These are phyloP conservation scores for Gryllus longicercus DNA, from an alignment of 2,888 invertebrate genomes.

Conservation along the genomic window DNA sequence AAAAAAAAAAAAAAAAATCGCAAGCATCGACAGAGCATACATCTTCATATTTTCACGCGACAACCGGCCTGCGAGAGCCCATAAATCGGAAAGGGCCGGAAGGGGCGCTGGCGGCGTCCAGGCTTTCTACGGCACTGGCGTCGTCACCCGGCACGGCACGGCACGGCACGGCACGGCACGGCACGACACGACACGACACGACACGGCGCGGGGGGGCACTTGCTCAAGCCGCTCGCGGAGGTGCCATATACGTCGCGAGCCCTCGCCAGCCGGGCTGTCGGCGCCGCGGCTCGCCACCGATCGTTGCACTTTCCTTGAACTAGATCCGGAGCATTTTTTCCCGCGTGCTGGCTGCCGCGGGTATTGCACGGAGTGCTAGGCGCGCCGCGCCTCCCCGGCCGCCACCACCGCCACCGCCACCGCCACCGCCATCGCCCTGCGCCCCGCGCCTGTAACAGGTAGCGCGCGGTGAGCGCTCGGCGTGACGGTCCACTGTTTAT, in stretches of 20 bases:
- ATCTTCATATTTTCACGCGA: no score
- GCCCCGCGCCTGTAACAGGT: neutral
- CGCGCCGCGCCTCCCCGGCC: neutral
- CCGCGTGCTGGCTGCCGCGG: neutral
- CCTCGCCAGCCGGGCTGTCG: neutral
- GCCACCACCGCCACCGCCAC: neutral
- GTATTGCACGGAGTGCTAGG: neutral
- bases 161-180: no score
- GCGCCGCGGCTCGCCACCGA: neutral
- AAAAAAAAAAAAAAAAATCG: no score
- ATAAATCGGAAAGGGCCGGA: no score
- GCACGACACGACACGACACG: no score
- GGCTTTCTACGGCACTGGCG: no score
- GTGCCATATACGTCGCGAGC: neutral
- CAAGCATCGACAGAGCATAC: no score
- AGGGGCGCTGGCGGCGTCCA: no score
- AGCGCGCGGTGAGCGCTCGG: neutral
- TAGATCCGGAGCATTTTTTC: slow-evolving; percentile 5
- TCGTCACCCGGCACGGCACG: no score
- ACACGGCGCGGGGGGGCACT: neutral
- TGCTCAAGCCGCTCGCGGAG: slow-evolving; percentile 5
- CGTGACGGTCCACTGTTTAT: neutral
- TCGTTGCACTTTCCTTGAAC: slow-evolving; percentile 7
- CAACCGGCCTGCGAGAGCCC: no score
- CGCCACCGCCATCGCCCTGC: neutral